Evolutionary conservation across 2,888 invertebrate genomes (phyloP).

Genomic region (Apamea monoglypha): DNA sequence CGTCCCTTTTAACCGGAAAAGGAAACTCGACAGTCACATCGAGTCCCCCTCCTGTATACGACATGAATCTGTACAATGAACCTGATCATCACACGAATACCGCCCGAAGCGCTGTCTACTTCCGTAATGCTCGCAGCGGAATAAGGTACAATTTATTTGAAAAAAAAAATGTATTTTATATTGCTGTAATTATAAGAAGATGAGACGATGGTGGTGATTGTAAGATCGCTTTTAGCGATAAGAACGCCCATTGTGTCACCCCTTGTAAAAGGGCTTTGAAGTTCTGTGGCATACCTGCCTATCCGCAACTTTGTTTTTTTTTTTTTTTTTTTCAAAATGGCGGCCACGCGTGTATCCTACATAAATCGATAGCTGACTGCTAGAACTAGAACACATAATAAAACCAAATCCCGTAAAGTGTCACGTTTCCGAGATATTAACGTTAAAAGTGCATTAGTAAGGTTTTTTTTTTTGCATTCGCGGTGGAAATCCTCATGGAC

Average conservation of each 20-base stretch:
- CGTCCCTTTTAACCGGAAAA: constrained; percentile 62
- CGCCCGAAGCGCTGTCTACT: constrained; percentile 73
- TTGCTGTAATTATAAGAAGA: background rate
- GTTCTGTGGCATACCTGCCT: background rate
- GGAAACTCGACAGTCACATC: constrained; percentile 66
- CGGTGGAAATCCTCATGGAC: too few species aligned
- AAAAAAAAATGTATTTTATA: background rate
- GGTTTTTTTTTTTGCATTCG: too few species aligned
- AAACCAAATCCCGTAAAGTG: too few species aligned
- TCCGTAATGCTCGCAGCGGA: constrained; percentile 64
- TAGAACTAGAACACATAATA: too few species aligned
- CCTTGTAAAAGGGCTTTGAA: background rate
- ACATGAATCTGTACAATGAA: constrained; percentile 50
- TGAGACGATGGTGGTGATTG: background rate
- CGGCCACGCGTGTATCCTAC: too few species aligned
- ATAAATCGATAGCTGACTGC: too few species aligned
- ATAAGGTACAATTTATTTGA: constrained; percentile 6
- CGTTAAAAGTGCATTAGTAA: background rate
- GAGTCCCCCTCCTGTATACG: constrained; percentile 2
- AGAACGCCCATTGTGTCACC: background rate
- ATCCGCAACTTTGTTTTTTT: too few species aligned
- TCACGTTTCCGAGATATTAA: too few species aligned
- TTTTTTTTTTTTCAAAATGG: too few species aligned
- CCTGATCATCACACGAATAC: constrained; percentile 69
- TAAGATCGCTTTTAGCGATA: background rate